Base-by-base conservation (phyloP, 2,888 invertebrate genomes). In the Nymphalis polychloros region DNA sequence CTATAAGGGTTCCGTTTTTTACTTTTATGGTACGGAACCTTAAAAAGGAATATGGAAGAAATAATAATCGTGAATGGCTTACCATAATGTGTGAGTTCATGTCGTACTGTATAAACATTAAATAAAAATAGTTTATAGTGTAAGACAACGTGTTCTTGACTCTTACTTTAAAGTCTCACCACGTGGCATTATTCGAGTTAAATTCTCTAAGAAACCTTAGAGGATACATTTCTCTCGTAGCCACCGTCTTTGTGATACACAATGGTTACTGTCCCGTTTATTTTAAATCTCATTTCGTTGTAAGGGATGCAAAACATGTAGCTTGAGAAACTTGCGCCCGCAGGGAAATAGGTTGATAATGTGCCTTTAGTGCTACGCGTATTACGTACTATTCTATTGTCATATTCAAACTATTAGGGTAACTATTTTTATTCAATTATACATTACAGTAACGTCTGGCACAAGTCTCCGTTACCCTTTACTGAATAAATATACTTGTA, bases 211-310 rank as follows among this genome's bases (percentile, higher is more conserved):
- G 67, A 62, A 67, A 67, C 67, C 62, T 62, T 53, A 67, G 60
- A 67, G 48, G 67, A 67, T 67, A 67, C 62, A 62, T 62, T 67
- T 62, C 62, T 49, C 67, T 49, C 48, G 31, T 46, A 57, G 27
- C 61, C 20, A 55, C 61, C n/a, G 31, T 48, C 62, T 67, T 67
- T 67, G 67, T 67, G 55, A 48, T 20, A 48, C 67, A 67, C 55
- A 67, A 61, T 61, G 61, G 55, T 48, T 16, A 48, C 61, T 57
- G 55, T 17, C 35, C 48, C 47, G 20, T 35, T 55, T 20, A 16
- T 55, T 52, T 55, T 55, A 47, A 66, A 53, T 60, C 60, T 60
- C 60, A 66, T 60, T 66, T 53, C 19, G 47, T 31, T 53, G 52
- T 19, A 19, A 41, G 10, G 31, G 27, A 53, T 50, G 19, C 49